Evolutionary conservation across 2,797 vertebrate species (phyloP), one percentile per base, ranked within the genome.

Genomic region (Gymnodraco acuticeps): DNA sequence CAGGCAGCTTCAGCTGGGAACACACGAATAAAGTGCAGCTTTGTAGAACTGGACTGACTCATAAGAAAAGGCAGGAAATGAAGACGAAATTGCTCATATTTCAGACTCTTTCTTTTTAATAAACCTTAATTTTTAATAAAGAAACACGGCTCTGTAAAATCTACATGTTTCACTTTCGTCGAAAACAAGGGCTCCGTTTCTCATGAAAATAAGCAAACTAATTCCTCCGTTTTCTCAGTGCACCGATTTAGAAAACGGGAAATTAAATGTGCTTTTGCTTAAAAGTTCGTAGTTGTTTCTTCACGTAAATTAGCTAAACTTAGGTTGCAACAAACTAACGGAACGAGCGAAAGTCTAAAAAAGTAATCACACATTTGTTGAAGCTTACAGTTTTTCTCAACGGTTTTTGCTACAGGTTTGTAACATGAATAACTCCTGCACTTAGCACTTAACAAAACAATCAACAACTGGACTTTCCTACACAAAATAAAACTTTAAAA

Each of bases 111-210:
- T 17, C 27, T 43, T n/a, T n/a, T 54, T 10, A 63, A 42, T 51
- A 9, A 60, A 43, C 41, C 1, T 43, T 10, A 0, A 16, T 4
- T 41, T 2, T 55, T 19, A 46, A 65, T 41, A 11, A 17, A 54
- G 15, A 59, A 19, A 14, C 8, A 31, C 23, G 1, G 4, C 2
- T 46, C 27, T 14, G 14, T 69, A 50, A 9, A 17, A 64, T 19
- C 0, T 17, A 4, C 14, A 9, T 58, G 59, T 10, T 31, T 3
- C 10, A 0, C 0, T 41, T 0, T 16, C 8, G 19, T 33, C 6
- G 64, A 10, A 61, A 51, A 54, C 10, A 0, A 19, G 2, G 10
- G 5, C 19, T 0, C 3, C 0, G 5, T 19, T 62, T 31, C 5
- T 15, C n/a, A 13, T 7, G 5, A 38, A 50, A 62, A n/a, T 8